Base-by-base conservation (phyloP, 2,888 invertebrate species). In the Melieria omissa region DNA sequence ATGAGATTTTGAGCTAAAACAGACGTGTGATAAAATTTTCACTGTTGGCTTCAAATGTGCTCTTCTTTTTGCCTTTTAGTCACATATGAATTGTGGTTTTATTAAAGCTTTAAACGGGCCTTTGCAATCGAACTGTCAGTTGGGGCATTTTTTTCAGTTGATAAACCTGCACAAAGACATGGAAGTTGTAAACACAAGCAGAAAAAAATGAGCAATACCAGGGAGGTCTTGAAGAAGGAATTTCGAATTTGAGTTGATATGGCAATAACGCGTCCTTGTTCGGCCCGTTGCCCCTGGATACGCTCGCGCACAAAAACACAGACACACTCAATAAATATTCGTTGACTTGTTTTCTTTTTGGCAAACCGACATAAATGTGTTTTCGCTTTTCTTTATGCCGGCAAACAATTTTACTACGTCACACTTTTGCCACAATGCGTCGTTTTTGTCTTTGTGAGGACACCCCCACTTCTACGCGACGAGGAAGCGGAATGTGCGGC, bases 11-110 rank as follows among this genome's bases (percentile, higher is more conserved):
- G 5, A 49, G 47, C 49, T 14, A 29, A 29, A 29, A 29, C 29
- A 29, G 29, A 29, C 29, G 29, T 29, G 29, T 29, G 29, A 3
- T 1, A 29, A 29, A 29, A 29, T 29, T 29, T 29, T 29, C 29
- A 14, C 52, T 52, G 14, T 52, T 52, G n/a, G 52, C 5, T 9
- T 52, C 52, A 52, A 12, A n/a, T 52, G 5, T 46, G 46, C 42
- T 46, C n/a, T 44, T 47, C 47, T 6, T 46, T 57, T 45, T 16
- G 16, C 7, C 29, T 65, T 29, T 66, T 41, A 71, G 58, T 72
- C 64, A 72, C 72, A 68, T 72, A 71, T 49, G 62, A 44, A 66
- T 45, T 57, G 41, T 57, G 55, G 47, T 66, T 54, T 41, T 46
- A 29, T 29, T 29, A 29, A 29, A 29, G 29, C 29, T 55, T 55